A percentile compares a stretch with the other conserved stretches of the same genome.
Evolutionary conservation across 1,140 invertebrate species (phyloP).

Genomic region (Bombus difficillimus): DNA sequence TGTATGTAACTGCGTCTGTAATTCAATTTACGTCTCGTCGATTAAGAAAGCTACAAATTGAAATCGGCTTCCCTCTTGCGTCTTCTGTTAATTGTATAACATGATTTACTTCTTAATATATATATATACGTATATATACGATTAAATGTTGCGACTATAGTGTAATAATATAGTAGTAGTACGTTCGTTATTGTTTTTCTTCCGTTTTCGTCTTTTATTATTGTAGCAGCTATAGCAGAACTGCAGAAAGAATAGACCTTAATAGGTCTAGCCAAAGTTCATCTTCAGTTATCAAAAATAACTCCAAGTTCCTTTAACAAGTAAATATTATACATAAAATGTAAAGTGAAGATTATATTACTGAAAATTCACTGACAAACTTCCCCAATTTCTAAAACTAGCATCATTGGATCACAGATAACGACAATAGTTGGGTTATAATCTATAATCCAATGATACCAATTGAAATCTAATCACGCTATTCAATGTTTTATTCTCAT

Average conservation of each 20-base stretch:
- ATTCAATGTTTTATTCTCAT: background rate
- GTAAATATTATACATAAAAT: background rate
- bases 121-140: constrained; percentile 6
- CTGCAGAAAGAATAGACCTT: background rate
- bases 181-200: constrained; percentile 42
- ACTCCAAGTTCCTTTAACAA: background rate
- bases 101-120: background rate
- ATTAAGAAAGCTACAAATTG: constrained; percentile 23
- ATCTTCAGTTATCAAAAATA: background rate
- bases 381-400: background rate
- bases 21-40: background rate
- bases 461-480: background rate
- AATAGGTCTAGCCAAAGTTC: too few species aligned
- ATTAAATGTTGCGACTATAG: constrained; percentile 25
- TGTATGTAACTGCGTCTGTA: background rate
- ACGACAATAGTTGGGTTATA: too few species aligned
- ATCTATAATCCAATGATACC: background rate
- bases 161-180: constrained; percentile 24
- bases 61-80: background rate
- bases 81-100: background rate
- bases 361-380: background rate
- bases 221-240: constrained; percentile 1
- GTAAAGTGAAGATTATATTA: background rate
- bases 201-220: constrained; percentile 13
- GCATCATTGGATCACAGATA: too few species aligned